Evolutionary conservation across 2,888 invertebrate genomes (phyloP), one percentile per base, ranked within the genome.

Genomic region (Chymomyza procnemis): DNA sequence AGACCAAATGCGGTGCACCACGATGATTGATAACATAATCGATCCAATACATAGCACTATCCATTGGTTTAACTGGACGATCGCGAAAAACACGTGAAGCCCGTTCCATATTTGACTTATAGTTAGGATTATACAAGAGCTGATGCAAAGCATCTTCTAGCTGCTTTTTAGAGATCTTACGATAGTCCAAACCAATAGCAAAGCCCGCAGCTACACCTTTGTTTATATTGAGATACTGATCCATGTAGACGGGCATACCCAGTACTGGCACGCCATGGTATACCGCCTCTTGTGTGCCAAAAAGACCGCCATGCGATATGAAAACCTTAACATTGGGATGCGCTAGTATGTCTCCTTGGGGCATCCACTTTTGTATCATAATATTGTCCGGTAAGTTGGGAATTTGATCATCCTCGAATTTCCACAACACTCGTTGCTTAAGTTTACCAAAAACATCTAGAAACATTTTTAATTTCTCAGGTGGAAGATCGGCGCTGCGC

Each of bases 281-380:
- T 0, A 91, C 78, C 0, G 90, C 88, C 68, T 91, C 91, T 68
- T 90, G 90, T 2, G 85, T 87, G 26, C 91, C 90, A 34, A 90
- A 81, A 1, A 85, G 73, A 0, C 89, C 89, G 0, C 91, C 91
- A 21, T 91, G 91, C 0, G 90, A 85, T 14, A 91, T 91, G 71
- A 91, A 91, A 0, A 91, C 76, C 66, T 88, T 90, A 0, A 91
- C 78, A 65, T 91, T 91, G 0, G 84, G 89, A 80, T 91, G 91
- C 0, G 88, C 90, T 74, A 89, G 64, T 18, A 93, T 89, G 73
- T 92, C 92, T 46, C 85, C 88, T 74, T 93, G 93, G 0, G 92
- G 92, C 66, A 92, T 78, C 92, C 92, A 93, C 47, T 90, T 90
- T 22, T 87, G 84, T 0, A 92, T 67, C 73, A 90, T 88, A 0